phyloP scores from a whole-genome alignment of 2,888 invertebrate species.

The Chesias legatella region DNA sequence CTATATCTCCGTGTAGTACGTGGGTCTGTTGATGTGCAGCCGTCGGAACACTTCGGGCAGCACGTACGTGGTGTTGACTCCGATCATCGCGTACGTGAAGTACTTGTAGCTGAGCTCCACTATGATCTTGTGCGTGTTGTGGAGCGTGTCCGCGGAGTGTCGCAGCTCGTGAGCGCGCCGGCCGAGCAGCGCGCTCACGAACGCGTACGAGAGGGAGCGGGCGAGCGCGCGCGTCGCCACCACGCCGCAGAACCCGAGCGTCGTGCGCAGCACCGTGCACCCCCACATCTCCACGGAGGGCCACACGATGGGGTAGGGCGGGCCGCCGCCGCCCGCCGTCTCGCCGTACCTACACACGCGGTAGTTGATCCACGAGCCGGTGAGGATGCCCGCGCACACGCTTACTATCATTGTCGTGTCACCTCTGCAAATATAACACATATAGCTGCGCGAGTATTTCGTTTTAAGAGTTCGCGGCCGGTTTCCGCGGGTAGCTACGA shows the following conservation, averaged over 20 bases:
- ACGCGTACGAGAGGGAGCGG: conserved; percentile 85
- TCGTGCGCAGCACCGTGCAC: conserved; percentile 83
- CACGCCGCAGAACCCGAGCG: conserved; percentile 88
- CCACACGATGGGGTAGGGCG: conserved; percentile 89
- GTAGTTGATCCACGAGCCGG: conserved; percentile 92
- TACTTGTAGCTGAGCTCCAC: conserved; percentile 93
- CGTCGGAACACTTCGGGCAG: conserved; percentile 89
- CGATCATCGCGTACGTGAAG: conserved; percentile 88
- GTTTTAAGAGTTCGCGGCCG: no score
- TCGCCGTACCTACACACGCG: conserved; percentile 90
- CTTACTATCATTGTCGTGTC: conserved; percentile 94
- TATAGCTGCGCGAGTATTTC: no score
- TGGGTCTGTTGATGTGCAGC: conserved; percentile 88
- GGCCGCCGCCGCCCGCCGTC: conserved; percentile 82
- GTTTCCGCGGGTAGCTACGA: no score
- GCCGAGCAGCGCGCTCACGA: conserved; percentile 85
- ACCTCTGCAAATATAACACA: no score
- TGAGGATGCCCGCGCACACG: conserved; percentile 87
- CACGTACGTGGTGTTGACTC: conserved; percentile 87
- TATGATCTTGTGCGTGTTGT: conserved; percentile 85
- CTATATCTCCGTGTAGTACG: conserved; percentile 92
- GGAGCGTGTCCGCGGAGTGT: conserved; percentile 82
- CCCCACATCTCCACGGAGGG: conserved; percentile 87
- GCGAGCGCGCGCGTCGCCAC: conserved; percentile 84
- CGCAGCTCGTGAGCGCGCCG: conserved; percentile 84